Base-by-base conservation (phyloP, 2,797 vertebrate genomes). In the Aldrovandia affinis region DNA sequence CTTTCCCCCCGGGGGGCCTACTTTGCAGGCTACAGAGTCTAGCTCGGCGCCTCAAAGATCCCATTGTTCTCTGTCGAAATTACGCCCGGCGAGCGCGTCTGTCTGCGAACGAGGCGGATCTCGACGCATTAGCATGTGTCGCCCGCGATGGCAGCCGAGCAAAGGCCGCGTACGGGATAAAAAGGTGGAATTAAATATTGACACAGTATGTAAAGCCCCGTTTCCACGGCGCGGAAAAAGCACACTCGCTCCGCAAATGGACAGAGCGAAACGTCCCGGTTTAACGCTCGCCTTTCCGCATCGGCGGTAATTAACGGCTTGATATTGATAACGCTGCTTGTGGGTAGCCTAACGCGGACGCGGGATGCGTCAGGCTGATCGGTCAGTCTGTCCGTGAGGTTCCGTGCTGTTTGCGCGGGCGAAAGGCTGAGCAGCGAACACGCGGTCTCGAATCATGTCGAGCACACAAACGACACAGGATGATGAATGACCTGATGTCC, bases 1-100 rank as follows among this genome's bases (percentile, higher is more conserved):
- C 84, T 88, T 88, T 88, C 90, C 93, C 92, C 92, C 93, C 91
- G 92, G 73, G 0, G 84, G 82, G 88, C 86, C 83, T 68, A 63
- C 85, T 89, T 88, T 54, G 42, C 80, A 88, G 89, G 88, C 86
- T 92, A 89, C 86, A 87, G 63, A 88, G 86, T 84, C 89, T 88
- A n/a, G 86, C 89, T 85, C 85, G 3, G 18, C 5, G 7, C 36
- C 50, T 80, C 47, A 80, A 42, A 80, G 52, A 55, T 39, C 30
- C 79, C 52, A 36, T 36, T 80, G 30, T 80, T 55, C 52, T 80
- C 28, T 57, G 15, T 1, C 10, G 30, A 80, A 57, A 30, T 55
- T 90, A 84, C 86, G 82, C 83, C 88, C 89, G 75, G 86, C 88
- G 89, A 87, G 89, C 81, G 22, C 15, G 3, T 39, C 12, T n/a